A percentile compares a stretch with the other conserved stretches of the same genome.
Conservation (phyloP, 2,797 vertebrate species). For the Sandelia bainsii region DNA sequence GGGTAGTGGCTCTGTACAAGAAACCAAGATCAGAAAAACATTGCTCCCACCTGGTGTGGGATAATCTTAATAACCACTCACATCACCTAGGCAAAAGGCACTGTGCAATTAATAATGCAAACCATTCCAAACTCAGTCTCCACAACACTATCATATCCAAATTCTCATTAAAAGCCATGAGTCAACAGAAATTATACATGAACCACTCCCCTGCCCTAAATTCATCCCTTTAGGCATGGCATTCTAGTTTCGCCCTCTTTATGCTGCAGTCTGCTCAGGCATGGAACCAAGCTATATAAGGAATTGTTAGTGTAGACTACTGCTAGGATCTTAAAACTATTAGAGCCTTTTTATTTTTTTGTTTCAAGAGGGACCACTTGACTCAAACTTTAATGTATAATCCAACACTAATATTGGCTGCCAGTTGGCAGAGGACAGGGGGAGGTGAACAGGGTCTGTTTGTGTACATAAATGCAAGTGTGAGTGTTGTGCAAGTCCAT, state of each 20-base stretch:
- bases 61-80: conserved; percentile 36
- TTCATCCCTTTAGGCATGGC: conserved; percentile 51
- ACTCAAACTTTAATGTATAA: conserved; percentile 51
- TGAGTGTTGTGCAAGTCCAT: conserved; percentile 20
- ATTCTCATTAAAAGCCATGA: conserved; percentile 64
- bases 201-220: conserved; percentile 62
- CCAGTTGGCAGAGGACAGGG: conserved; percentile 34
- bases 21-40: neutral
- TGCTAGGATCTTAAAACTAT: conserved; percentile 48
- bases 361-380: conserved; percentile 69
- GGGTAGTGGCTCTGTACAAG: neutral
- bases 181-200: conserved; percentile 61
- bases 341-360: conserved; percentile 60
- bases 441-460: conserved; percentile 7
- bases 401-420: conserved; percentile 73
- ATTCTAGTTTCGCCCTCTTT: conserved; percentile 45
- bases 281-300: conserved; percentile 77
- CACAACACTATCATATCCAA: conserved; percentile 30
- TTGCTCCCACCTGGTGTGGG: conserved; percentile 4
- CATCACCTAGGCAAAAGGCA: conserved; percentile 19
- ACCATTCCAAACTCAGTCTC: conserved; percentile 33
- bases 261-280: conserved; percentile 44
- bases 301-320: conserved; percentile 60
- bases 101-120: conserved; percentile 26
- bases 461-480: conserved; percentile 49